These are phyloP conservation scores for Sebastes wilsoni DNA, from an alignment of 2,797 vertebrate genomes.

Conservation along the genomic window DNA sequence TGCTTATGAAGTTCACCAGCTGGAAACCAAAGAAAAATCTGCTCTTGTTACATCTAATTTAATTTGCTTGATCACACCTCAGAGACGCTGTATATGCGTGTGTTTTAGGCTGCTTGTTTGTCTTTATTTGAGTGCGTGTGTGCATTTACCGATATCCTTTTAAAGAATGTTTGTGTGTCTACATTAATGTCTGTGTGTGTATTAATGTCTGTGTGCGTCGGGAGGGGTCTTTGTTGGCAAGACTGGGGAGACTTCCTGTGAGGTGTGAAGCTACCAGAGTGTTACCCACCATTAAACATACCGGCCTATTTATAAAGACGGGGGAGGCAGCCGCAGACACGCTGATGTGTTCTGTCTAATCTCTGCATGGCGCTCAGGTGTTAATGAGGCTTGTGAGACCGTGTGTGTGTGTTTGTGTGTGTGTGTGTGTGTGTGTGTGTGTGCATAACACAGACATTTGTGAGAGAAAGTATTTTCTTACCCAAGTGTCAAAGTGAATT, in stretches of 20 bases:
- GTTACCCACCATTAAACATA: conserved; percentile 29
- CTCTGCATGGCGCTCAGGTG: conserved; percentile 41
- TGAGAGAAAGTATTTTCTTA: not conserved
- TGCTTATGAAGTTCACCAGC: not conserved
- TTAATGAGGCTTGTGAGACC: conserved; percentile 48
- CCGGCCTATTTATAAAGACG: conserved; percentile 45
- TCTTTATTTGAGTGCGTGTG: not conserved
- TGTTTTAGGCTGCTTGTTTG: not conserved
- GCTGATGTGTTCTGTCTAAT: conserved; percentile 30
- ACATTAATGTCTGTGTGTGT: not conserved
- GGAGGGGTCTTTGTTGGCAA: not conserved
- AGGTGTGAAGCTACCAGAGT: conserved; percentile 44
- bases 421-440: not conserved
- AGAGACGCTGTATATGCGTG: not conserved
- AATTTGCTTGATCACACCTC: not conserved
- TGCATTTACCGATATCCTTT: not conserved
- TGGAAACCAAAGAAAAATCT: conserved; percentile 20
- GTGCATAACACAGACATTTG: not conserved
- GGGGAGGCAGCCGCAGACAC: conserved; percentile 16
- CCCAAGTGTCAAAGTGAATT: conserved; percentile 18
- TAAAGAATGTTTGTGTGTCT: not conserved
- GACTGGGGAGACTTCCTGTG: conserved; percentile 23
- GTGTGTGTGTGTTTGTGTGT: not conserved
- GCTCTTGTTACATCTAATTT: not conserved
- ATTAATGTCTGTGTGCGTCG: not conserved